Conservation (phyloP, 1,140 invertebrate species). For the Apis dorsata region DNA sequence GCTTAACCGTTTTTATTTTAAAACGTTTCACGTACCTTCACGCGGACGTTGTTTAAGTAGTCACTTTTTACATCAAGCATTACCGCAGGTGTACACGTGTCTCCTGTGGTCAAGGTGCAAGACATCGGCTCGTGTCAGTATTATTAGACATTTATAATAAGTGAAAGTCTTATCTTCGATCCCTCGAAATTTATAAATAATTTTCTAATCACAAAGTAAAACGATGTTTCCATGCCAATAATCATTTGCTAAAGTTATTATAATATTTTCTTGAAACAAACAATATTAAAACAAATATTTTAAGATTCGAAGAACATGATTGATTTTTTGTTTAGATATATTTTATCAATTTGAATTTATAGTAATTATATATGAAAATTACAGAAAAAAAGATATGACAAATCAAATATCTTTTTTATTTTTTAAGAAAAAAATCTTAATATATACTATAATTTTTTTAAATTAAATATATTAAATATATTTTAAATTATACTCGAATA, state of each 20-base stretch:
- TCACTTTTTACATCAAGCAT: background rate
- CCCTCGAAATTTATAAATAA: conserved; percentile 18
- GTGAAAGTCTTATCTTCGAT: conserved; percentile 12
- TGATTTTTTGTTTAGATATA: too few species aligned
- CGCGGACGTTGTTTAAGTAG: background rate
- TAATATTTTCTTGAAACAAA: too few species aligned
- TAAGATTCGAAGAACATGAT: too few species aligned
- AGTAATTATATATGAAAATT: too few species aligned
- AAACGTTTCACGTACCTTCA: background rate
- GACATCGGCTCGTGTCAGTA: conserved; percentile 13
- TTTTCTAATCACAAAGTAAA: background rate
- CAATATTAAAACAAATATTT: too few species aligned
- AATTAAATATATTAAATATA: too few species aligned
- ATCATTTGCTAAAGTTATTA: background rate
- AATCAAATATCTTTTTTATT: too few species aligned
- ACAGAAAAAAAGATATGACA: too few species aligned
- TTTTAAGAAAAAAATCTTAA: too few species aligned
- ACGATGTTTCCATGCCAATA: background rate
- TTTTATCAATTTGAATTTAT: too few species aligned
- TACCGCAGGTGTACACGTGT: background rate
- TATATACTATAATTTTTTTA: too few species aligned
- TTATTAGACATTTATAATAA: conserved; percentile 17
- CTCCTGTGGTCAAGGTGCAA: conserved; percentile 27
- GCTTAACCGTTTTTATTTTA: background rate
- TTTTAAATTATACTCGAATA: too few species aligned